Percentiles rank a stretch among this genome's conserved stretches.
Conservation (phyloP, 2,797 vertebrate species). For the Lithobates sylvaticus region DNA sequence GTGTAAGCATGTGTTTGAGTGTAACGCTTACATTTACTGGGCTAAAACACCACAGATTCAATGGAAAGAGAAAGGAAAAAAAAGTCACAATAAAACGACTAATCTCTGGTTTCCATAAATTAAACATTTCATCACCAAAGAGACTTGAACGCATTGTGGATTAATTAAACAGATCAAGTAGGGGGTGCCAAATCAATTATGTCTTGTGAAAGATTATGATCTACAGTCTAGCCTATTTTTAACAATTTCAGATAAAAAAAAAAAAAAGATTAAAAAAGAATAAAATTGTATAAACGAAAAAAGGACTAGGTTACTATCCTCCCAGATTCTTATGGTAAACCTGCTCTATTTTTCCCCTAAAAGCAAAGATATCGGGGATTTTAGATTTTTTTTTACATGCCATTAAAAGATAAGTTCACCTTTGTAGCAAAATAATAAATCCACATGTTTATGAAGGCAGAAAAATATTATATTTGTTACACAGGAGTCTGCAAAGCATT, state of each 20-base stretch:
- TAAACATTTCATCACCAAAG: constrained; percentile 30
- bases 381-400: too few relatives aligned
- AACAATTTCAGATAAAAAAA: neutral
- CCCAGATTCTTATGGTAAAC: neutral
- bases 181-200: constrained; percentile 20
- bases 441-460: too few relatives aligned
- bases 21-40: constrained; percentile 25
- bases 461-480: too few relatives aligned
- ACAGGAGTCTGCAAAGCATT: too few relatives aligned
- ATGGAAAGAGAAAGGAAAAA: constrained; percentile 31
- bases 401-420: too few relatives aligned
- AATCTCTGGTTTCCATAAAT: constrained; percentile 18
- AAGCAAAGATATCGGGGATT: too few relatives aligned
- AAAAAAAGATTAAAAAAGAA: neutral
- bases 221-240: constrained; percentile 16
- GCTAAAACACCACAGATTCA: constrained; percentile 25
- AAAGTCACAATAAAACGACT: constrained; percentile 18
- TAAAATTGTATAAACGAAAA: neutral
- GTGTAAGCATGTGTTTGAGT: constrained; percentile 42
- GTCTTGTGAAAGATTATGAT: constrained; percentile 21
- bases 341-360: neutral
- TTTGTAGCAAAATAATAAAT: too few relatives aligned
- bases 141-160: constrained; percentile 7
- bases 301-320: constrained; percentile 10
- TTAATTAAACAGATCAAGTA: neutral